phyloP scores from a whole-genome alignment of 2,113 vertebrate species.

The Platysternon megacephalum region DNA sequence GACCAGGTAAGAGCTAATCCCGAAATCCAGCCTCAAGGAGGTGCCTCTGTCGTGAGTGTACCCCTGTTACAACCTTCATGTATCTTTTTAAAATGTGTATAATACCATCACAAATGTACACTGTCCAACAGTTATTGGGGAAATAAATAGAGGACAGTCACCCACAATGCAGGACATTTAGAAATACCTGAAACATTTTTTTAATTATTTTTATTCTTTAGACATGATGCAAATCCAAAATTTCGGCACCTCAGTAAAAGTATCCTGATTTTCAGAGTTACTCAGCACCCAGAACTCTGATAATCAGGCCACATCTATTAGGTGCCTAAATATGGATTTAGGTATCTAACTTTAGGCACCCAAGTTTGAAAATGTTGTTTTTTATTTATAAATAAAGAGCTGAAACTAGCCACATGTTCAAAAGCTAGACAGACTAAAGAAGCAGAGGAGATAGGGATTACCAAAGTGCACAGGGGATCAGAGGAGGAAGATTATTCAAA shows the following conservation, averaged over 20 bases:
- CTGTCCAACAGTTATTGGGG: not conserved
- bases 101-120: not conserved
- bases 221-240: not conserved
- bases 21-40: not conserved
- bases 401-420: not conserved
- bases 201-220: not conserved
- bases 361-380: not conserved
- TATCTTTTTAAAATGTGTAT: not conserved
- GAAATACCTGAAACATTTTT: not conserved
- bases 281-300: not conserved
- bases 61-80: not conserved
- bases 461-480: constrained; percentile 12
- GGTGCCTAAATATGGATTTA: not conserved
- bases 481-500: constrained; percentile 34
- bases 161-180: not conserved
- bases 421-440: not conserved
- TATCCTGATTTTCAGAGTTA: not conserved
- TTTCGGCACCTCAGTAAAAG: not conserved
- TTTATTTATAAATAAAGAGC: not conserved
- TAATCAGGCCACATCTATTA: not conserved
- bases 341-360: not conserved
- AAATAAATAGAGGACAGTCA: fast-evolving
- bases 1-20: not conserved
- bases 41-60: not conserved
- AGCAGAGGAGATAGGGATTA: constrained; percentile 28